phyloP scores from a whole-genome alignment of 2,888 invertebrate species.

The Cistogaster globosa region DNA sequence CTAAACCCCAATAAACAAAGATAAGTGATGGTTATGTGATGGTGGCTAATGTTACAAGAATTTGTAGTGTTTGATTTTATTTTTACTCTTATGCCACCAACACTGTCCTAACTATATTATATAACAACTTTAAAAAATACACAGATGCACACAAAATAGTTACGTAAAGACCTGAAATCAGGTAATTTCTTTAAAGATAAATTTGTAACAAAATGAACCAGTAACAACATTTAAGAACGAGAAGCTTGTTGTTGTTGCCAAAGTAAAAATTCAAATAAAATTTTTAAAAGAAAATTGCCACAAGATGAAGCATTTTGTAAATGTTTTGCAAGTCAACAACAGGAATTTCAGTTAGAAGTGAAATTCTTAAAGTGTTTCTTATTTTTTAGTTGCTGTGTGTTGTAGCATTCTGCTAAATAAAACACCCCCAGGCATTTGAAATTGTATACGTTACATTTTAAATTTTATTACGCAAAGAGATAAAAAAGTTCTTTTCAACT shows the following conservation, averaged over 20 bases:
- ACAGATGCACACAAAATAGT: slow-evolving; percentile 27
- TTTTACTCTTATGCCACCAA: slow-evolving; percentile 29
- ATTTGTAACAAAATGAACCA: not conserved
- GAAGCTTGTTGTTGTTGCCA: not conserved
- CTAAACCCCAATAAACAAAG: slow-evolving; percentile 37
- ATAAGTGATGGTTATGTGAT: slow-evolving; percentile 19
- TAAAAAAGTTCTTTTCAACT: slow-evolving; percentile 28
- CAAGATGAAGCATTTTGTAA: slow-evolving; percentile 55
- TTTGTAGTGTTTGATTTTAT: slow-evolving; percentile 64
- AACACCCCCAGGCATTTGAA: slow-evolving; percentile 59
- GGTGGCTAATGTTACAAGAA: slow-evolving; percentile 30
- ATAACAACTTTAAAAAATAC: too few relatives aligned
- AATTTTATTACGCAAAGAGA: slow-evolving; percentile 43
- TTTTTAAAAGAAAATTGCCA: slow-evolving; percentile 13
- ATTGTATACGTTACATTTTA: slow-evolving; percentile 58
- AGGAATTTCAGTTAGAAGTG: slow-evolving; percentile 61
- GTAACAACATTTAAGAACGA: not conserved
- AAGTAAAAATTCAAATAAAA: slow-evolving; percentile 2
- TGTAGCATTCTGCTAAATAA: slow-evolving; percentile 30
- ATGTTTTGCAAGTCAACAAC: slow-evolving; percentile 48
- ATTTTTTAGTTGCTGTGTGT: not conserved
- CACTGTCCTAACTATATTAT: not conserved
- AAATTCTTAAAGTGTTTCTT: slow-evolving; percentile 6
- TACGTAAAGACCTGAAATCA: slow-evolving; percentile 35
- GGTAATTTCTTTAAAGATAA: slow-evolving; percentile 39